Evolutionary conservation across 1,140 invertebrate genomes (phyloP).

Genomic region (Laodelphax striatellus): DNA sequence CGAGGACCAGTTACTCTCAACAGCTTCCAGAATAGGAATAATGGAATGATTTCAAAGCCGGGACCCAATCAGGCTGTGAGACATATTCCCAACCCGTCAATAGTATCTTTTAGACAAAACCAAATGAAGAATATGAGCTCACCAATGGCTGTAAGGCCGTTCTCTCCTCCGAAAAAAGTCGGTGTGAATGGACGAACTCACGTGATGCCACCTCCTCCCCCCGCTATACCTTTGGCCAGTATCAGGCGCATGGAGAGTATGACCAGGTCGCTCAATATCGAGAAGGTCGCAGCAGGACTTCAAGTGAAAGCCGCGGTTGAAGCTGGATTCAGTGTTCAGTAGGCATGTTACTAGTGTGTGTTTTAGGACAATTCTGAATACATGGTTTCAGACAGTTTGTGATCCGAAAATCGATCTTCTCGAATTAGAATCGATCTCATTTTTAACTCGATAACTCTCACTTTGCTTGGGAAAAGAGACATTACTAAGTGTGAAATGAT

Average conservation of each 20-base stretch:
- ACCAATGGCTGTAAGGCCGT: background rate
- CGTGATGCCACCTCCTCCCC: conserved; percentile 12
- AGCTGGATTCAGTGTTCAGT: background rate
- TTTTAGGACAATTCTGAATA: background rate
- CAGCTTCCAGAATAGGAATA: conserved; percentile 6
- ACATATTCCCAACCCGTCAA: conserved; percentile 31
- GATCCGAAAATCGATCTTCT: background rate
- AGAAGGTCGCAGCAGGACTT: conserved; percentile 26
- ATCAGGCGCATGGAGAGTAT: conserved; percentile 27
- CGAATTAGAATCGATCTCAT: background rate
- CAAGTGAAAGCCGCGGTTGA: conserved; percentile 22
- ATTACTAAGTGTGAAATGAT: too few species aligned
- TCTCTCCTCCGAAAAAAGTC: background rate
- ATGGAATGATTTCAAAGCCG: conserved; percentile 16
- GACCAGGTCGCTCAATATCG: conserved; percentile 24
- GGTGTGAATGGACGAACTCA: conserved; percentile 3
- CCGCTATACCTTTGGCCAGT: conserved; percentile 15
- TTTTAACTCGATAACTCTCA: background rate
- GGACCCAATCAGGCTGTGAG: conserved; percentile 29
- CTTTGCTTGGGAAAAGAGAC: background rate
- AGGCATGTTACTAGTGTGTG: background rate
- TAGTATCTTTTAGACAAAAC: conserved; percentile 23
- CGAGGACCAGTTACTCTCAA: background rate
- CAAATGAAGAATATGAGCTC: background rate
- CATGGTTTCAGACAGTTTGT: background rate